phyloP scores from a whole-genome alignment of 2,888 invertebrate genomes.

The Conchocele bisecta region DNA sequence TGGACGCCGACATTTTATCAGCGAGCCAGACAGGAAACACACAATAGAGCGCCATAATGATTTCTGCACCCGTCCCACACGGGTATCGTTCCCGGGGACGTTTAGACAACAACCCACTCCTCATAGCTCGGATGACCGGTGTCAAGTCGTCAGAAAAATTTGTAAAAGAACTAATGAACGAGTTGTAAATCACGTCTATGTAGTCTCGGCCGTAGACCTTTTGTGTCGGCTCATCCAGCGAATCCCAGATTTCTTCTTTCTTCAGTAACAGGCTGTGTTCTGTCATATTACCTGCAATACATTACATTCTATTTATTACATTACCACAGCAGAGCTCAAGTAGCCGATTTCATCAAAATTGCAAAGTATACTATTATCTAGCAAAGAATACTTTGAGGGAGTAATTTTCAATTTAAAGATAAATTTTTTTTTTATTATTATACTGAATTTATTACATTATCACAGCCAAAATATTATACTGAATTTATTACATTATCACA shows the following conservation, averaged over 20 bases:
- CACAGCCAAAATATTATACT: no score
- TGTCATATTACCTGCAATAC: slow-evolving; percentile 68
- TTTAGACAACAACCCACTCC: slow-evolving; percentile 78
- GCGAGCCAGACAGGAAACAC: slow-evolving; percentile 78
- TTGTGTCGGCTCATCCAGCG: slow-evolving; percentile 69
- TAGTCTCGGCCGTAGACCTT: slow-evolving; percentile 75
- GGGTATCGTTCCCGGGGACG: slow-evolving; percentile 75
- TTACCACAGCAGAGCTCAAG: no score
- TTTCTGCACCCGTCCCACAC: slow-evolving; percentile 76
- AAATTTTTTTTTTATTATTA: no score
- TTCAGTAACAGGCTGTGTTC: slow-evolving; percentile 63
- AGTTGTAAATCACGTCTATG: slow-evolving; percentile 71
- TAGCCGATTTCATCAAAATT: no score
- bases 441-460: no score
- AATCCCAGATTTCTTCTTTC: slow-evolving; percentile 75
- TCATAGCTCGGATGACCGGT: slow-evolving; percentile 77
- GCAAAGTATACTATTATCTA: no score
- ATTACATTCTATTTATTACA: neutral
- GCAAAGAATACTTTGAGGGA: no score
- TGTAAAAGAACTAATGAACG: slow-evolving; percentile 60
- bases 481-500: no score
- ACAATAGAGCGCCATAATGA: slow-evolving; percentile 70
- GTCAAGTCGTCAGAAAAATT: slow-evolving; percentile 75
- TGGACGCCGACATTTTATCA: slow-evolving; percentile 69
- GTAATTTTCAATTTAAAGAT: no score